Evolutionary conservation across 2,888 invertebrate species (phyloP), one percentile per base, ranked within the genome.

Genomic region (Stenodera caucasica): DNA sequence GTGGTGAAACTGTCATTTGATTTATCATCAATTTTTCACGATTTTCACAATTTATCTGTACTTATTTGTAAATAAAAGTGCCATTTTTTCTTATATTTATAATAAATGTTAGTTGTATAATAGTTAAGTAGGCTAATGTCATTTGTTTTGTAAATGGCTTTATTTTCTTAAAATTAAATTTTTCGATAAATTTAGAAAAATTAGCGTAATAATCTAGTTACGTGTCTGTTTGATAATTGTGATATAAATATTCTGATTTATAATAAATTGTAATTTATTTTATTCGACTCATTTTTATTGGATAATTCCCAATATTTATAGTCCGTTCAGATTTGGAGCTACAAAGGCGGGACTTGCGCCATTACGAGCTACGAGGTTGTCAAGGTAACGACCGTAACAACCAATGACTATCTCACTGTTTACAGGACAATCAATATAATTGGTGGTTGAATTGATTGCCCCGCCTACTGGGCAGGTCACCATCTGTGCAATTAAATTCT

Each of bases 1-100:
- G 76, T 14, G 74, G 77, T 32, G 77, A 77, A 65, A 77, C 77
- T 2, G 71, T 78, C 15, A 72, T 78, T 61, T 78, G 61, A 69
- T 9, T n/a, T n/a, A n/a, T n/a, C n/a, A n/a, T n/a, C n/a, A n/a
- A n/a, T n/a, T n/a, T n/a, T n/a, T n/a, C n/a, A n/a, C n/a, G n/a
- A 26, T 26, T 26, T 5, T 26, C 26, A 5, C 26, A 6, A 9
- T 7, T 5, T 7, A 9, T 15, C n/a, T 30, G 33, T 53, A 23
- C 7, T 50, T 53, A 40, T 57, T 52, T 61, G 61, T 61, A 61
- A 51, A 58, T 61, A 61, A 61, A 61, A 40, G 61, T 61, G 61
- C 61, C 61, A 61, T 61, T 58, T 21, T 49, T 5, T 12, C 9
- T 2, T 18, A 12, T 18, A 40, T 40, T 18, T 40, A 21, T 40